phyloP scores from a whole-genome alignment of 2,113 vertebrate species.

The Pleuronectes platessa region DNA sequence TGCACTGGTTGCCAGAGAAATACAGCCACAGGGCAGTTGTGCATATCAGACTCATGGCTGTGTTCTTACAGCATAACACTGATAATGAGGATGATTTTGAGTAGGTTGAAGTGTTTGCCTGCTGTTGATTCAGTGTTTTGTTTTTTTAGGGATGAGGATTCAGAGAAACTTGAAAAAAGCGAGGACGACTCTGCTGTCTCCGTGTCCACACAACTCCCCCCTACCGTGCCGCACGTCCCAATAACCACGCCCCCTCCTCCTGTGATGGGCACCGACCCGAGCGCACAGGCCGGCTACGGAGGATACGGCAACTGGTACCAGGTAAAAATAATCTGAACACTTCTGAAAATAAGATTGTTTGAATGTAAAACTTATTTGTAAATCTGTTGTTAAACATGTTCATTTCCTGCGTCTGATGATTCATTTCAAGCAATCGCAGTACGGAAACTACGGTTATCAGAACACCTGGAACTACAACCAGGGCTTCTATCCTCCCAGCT shows the following conservation, averaged over 20 bases:
- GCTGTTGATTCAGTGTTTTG: neutral
- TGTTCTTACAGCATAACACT: neutral
- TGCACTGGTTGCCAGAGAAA: no score
- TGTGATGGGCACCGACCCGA: constrained; percentile 75
- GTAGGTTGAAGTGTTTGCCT: neutral
- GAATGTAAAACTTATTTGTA: neutral
- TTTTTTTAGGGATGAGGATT: constrained; percentile 75
- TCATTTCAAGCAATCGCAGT: constrained; percentile 79
- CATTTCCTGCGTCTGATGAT: constrained; percentile 5
- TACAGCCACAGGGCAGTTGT: no score
- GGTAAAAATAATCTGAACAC: constrained; percentile 60
- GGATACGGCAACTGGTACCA: constrained; percentile 85
- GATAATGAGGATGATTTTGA: neutral
- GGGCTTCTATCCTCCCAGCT: constrained; percentile 85
- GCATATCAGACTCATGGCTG: no score
- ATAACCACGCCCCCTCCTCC: constrained; percentile 77
- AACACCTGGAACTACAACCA: constrained; percentile 86
- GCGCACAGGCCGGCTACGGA: constrained; percentile 66
- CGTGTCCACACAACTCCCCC: constrained; percentile 44
- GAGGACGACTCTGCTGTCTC: constrained; percentile 69
- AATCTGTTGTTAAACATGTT: no score
- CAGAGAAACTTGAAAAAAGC: constrained; percentile 78
- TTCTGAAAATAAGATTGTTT: neutral
- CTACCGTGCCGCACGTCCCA: constrained; percentile 67
- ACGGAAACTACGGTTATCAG: constrained; percentile 81